Base-by-base conservation (phyloP, 1,140 invertebrate species). In the Macrobrachium rosenbergii region DNA sequence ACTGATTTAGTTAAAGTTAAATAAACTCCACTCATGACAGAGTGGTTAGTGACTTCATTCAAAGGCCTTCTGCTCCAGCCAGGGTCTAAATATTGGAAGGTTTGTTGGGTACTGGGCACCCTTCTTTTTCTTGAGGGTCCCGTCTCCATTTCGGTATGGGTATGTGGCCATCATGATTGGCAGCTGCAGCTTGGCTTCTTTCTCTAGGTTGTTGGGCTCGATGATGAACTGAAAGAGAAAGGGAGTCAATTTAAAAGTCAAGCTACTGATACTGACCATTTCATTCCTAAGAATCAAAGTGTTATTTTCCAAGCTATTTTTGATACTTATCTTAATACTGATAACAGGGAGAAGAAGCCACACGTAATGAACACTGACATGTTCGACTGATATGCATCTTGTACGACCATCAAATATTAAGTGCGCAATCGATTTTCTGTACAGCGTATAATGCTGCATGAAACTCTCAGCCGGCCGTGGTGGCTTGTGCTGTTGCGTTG, bases 161-260 rank as follows among this genome's bases (percentile, higher is more conserved):
- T 98, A 98, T n/a, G 97, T 98, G 19, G 96, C 97, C 92, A 98
- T 93, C 91, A 98, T 95, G 87, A 98, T 97, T 28, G 97, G 97
- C 91, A 98, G 93, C 91, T 98, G 97, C 5, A 98, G 93, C 92
- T 98, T 98, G 52, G 98, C 95, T 90, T 97, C 95, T 92, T 98
- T 98, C 91, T 98, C 96, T 91, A 97, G 93, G 88, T 96, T 97
- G 92, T 97, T 97, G 87, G 97, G 97, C 91, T 95, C 95, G 90
- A 98, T 95, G 86, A 97, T 95, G 91, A 98, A 98, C 96, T 98
- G 93, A 62, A 94, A 94, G 89, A 90, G 89, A 90, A 87, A 90
- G 88, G 82, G 86, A 73, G 16, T 52, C 78, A 12, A 14, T 37
- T 10, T 21, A 23, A 62, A 0, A 0, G 7, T 8, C 2, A 5